Evolutionary conservation across 1,140 invertebrate species (phyloP).

Genomic region (Octopus bimaculoides): DNA sequence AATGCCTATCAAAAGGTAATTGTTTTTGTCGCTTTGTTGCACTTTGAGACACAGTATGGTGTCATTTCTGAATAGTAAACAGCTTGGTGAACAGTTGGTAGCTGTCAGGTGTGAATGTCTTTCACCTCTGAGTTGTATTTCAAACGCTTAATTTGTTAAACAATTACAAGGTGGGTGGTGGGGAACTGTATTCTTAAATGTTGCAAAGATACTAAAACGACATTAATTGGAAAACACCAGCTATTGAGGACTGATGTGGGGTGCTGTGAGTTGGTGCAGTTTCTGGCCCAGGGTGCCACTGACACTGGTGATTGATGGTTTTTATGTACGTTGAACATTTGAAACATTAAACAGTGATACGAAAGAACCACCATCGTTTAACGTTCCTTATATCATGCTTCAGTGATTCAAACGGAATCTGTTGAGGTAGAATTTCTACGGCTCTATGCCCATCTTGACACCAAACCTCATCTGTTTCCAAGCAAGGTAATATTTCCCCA

Average conservation of each 20-base stretch:
- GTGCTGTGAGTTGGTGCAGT: background rate
- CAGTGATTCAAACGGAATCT: too few species aligned
- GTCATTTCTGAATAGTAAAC: background rate
- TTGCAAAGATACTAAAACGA: background rate
- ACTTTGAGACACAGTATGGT: background rate
- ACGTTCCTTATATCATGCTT: too few species aligned
- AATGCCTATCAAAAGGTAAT: background rate
- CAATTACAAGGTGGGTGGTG: background rate
- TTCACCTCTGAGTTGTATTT: background rate
- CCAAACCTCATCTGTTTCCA: too few species aligned
- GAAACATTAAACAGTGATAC: background rate
- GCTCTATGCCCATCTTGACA: too few species aligned
- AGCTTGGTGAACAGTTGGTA: background rate
- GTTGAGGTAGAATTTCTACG: too few species aligned
- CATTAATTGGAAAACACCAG: background rate
- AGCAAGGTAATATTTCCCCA: too few species aligned
- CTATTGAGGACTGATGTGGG: background rate
- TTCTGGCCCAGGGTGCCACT: background rate
- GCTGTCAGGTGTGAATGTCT: background rate
- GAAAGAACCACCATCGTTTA: too few species aligned
- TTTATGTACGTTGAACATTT: slow-evolving; percentile 5
- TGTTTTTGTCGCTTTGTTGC: slow-evolving; percentile 6
- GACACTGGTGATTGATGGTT: background rate
- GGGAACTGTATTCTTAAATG: background rate
- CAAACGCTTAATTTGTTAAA: background rate